Base-by-base conservation (phyloP, 2,888 invertebrate species). In the Lysandra bellargus region DNA sequence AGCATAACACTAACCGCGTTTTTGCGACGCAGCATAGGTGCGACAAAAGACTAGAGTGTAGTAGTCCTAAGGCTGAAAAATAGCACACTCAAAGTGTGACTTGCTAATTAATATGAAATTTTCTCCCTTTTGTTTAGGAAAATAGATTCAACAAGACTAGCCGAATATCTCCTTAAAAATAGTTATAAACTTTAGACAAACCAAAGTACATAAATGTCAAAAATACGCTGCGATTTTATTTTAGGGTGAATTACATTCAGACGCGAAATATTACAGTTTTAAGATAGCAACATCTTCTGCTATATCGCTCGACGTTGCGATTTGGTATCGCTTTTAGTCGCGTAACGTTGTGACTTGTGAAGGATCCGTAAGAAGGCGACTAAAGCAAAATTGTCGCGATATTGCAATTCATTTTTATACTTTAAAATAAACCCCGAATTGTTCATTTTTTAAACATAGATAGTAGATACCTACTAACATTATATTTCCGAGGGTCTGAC, bases 41-140 rank as follows among this genome's bases (percentile, higher is more conserved):
- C 14, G 69, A 14, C 17, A 33, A 69, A 69, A 69, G 69, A 37
- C 33, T 69, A 69, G 69, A 14, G 64, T 69, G 69, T 69, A 69
- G 33, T 69, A 69, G 69, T 69, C 69, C 69, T 69, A 69, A 69
- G 69, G 69, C 69, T 69, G 69, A 69, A 69, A 33, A 12, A 69
- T 64, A 69, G 69, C 33, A 33, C 69, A 69, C 69, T 37, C 12
- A 69, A 69, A 69, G 69, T 37, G 69, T 69, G 4, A 17, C 33
- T 69, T 69, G 14, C 33, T 69, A 33, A 64, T 0, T 49, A 9
- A 49, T 49, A 49, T 49, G 49, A 49, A 2, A 0, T 64, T 61
- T 64, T 3, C 30, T 64, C 64, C 4, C 4, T 14, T 69, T 14
- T 14, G 2, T 69, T 33, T 17, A 33, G 33, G 17, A 37, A 37